Evolutionary conservation across 2,113 vertebrate species (phyloP), one percentile per base, ranked within the genome.

Genomic region (Eclectus roratus): DNA sequence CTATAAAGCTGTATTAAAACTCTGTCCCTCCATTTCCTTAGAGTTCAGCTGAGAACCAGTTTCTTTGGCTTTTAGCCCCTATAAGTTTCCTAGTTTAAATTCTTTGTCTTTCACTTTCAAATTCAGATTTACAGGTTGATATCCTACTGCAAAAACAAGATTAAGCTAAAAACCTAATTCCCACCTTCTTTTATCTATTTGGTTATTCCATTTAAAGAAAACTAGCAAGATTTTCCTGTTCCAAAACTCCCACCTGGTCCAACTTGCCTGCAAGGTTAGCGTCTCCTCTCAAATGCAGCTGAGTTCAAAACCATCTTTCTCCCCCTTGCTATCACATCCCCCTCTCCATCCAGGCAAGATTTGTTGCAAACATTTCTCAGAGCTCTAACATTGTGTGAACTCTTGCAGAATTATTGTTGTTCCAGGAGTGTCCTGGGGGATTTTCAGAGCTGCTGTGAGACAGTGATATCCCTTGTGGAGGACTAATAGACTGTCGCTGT

Each of bases 401-500:
- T 92, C 88, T 61, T 65, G 81, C 86, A 79, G 94, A 96, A 91
- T 96, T 95, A 92, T 13, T 96, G 95, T 96, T 96, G 94, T 95
- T 96, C 83, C 96, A 93, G 94, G 80, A 95, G 80, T 3, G 69
- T 96, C 94, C 96, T 58, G 77, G 58, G 96, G 96, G 94, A 94
- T 87, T 96, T 94, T 92, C 83, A 69, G 93, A 81, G 84, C 91
- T 96, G 96, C 92, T 95, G 96, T 53, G 93, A 96, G 94, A 92
- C 78, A 93, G 92, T 47, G 91, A 96, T 93, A 95, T 92, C 92
- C 96, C 96, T 95, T 8, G 88, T 76, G 88, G 83, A 96, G 93
- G 53, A 76, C 91, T 96, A 96, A 97, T 91, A 95, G 92, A 96
- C 94, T 93, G 93, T 95, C 94, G 93, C 73, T 46, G 91, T 92